Base-by-base conservation (phyloP, 2,888 invertebrate genomes). In the Charanyca ferruginea region DNA sequence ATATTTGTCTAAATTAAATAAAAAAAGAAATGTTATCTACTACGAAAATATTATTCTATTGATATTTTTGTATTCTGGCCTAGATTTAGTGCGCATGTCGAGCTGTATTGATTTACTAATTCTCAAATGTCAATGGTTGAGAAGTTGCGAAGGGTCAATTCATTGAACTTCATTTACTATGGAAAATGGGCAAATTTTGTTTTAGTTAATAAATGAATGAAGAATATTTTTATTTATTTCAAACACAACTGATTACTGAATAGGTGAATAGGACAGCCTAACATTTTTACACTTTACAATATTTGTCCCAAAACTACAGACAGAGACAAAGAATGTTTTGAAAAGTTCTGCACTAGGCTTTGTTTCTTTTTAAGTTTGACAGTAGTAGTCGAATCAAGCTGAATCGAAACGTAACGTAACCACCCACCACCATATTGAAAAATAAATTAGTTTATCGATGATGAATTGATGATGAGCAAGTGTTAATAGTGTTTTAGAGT, bases 41-140 rank as follows among this genome's bases (percentile, higher is more conserved):
- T 44, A 45, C 20, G 44, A 73, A 65, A 47, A 47, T 61, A 66
- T 44, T 78, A 74, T 63, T 66, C n/a, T 18, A 42, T 53, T 48
- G 13, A 63, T 83, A 87, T 86, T 86, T 87, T 86, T 72, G 69
- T 83, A 74, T 71, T 69, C 63, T 95, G 95, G 86, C 95, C 95
- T 94, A 95, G 84, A 91, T 95, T 91, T 91, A 83, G 78, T 94
- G 94, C 95, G 95, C 95, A 95, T 95, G 95, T 90, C 93, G 84
- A 88, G 83, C 77, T 71, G 81, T 95, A 95, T 95, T 94, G 95
- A 95, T 95, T 90, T 80, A 49, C 76, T 80, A 84, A 79, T 83
- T 79, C 81, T 82, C 83, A 82, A 80, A 85, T 86, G 84, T 84
- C 82, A 86, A 87, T 85, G 85, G 87, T 80, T 84, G 38, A 38